A percentile compares a stretch with the other conserved stretches of the same genome.
Evolutionary conservation across 2,113 vertebrate species (phyloP).

Genomic region (Ageneiosus marmoratus): DNA sequence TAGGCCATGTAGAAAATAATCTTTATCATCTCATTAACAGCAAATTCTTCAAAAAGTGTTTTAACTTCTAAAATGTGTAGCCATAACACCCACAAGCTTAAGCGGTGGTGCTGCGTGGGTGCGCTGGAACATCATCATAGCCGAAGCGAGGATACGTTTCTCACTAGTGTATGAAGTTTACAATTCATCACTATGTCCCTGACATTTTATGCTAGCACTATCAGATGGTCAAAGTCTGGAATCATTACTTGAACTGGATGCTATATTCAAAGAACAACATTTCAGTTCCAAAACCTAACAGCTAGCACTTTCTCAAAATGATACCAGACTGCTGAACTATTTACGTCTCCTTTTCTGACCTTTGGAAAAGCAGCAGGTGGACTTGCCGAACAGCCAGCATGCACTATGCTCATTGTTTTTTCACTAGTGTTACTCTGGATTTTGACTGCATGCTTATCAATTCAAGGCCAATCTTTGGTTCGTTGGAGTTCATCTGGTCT

Average conservation of each 20-base stretch:
- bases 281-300: conserved; percentile 42
- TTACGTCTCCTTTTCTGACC: conserved; percentile 83
- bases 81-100: conserved; percentile 79
- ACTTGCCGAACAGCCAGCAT: conserved; percentile 50
- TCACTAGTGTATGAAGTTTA: conserved; percentile 78
- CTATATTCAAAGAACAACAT: conserved; percentile 57
- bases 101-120: conserved; percentile 85
- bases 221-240: conserved; percentile 64
- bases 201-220: conserved; percentile 86
- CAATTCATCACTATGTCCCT: conserved; percentile 81
- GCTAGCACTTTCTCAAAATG: conserved; percentile 57
- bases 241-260: conserved; percentile 56
- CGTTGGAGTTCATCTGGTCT: conserved; percentile 73
- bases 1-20: conserved; percentile 99
- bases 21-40: conserved; percentile 89
- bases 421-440: conserved; percentile 75
- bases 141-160: conserved; percentile 75
- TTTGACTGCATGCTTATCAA: conserved; percentile 66
- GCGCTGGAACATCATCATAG: conserved; percentile 84
- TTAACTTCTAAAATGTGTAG: conserved; percentile 88
- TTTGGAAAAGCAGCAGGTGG: conserved; percentile 72
- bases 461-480: conserved; percentile 98
- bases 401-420: conserved; percentile 65
- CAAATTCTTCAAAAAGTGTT: conserved; percentile 99
- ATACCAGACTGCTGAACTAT: conserved; percentile 71